Evolutionary conservation across 2,113 vertebrate species (phyloP), one percentile per base, ranked within the genome.

Genomic region (Cephalopterus ornatus): DNA sequence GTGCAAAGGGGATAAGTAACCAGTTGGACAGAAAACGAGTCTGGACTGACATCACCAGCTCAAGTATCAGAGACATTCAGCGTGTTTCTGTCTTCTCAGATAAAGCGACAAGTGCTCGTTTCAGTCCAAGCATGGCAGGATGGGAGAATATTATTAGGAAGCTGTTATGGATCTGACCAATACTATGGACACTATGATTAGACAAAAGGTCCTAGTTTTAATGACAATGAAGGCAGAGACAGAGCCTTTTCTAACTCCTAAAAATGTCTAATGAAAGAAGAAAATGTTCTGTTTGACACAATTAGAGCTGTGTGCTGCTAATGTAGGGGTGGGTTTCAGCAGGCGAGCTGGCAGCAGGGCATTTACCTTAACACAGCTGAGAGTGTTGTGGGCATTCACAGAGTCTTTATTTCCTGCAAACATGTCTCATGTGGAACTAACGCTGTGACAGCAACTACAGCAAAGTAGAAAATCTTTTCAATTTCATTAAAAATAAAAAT

Each of bases 321-420:
- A 92, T 3, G 3, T 33, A 52, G 62, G 19, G 1, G 19, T 82
- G 91, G 89, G 80, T 82, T 86, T 94, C 88, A 84, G 35, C 46
- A 94, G 76, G 30, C 2, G 35, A 93, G 92, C 30, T 2, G 70
- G 89, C 79, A 97, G 94, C 47, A 37, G 50, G 22, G 39, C 77
- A 56, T 80, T 93, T 88, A 88, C 86, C 89, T 96, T 94, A 95
- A 95, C 86, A 84, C 2, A 9, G 11, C 80, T 97, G 91, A 88
- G 85, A 90, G 73, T 74, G 83, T 22, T 46, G 75, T 82, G 85
- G 94, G 44, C 21, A 65, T 95, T 95, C 44, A 44, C 55, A 89
- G 93, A 49, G 49, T 2, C 95, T 95, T 96, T 94, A 33, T 89
- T 93, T 91, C 20, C 95, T 37, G 35, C 66, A 49, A 74, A 62